Conservation (phyloP, 1,140 invertebrate genomes). For the Tribolium castaneum region DNA sequence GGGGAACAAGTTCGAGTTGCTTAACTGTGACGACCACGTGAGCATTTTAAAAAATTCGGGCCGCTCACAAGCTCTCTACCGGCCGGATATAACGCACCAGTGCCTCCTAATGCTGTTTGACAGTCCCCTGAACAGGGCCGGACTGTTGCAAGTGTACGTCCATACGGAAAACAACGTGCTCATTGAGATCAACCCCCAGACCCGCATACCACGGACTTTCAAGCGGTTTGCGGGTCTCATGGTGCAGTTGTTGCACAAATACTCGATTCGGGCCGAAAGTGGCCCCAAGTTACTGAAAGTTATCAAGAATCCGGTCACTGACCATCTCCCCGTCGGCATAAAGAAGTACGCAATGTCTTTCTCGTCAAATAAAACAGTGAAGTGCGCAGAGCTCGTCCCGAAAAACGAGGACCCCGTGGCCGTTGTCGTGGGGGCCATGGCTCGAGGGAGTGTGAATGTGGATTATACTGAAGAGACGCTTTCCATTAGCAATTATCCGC, state of each 20-base stretch:
- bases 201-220: constrained; percentile 97
- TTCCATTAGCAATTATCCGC: constrained; percentile 95
- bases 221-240: constrained; percentile 98
- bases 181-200: constrained; percentile 99
- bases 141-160: constrained; percentile 91
- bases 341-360: constrained; percentile 93
- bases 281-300: constrained; percentile 94
- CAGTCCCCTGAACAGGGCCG: constrained; percentile 93
- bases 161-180: constrained; percentile 96
- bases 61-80: constrained; percentile 82
- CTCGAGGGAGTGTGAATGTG: constrained; percentile 90
- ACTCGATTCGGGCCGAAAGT: constrained; percentile 90
- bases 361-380: constrained; percentile 80
- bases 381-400: constrained; percentile 85
- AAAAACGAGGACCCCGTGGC: constrained; percentile 85
- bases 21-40: constrained; percentile 95
- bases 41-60: constrained; percentile 87
- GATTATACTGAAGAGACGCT: constrained; percentile 93
- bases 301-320: constrained; percentile 96
- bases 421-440: constrained; percentile 96
- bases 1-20: constrained; percentile 87
- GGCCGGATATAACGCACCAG: constrained; percentile 96
- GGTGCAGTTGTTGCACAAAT: constrained; percentile 97
- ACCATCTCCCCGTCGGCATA: constrained; percentile 96
- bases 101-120: constrained; percentile 97